Evolutionary conservation across 2,888 invertebrate genomes (phyloP), one percentile per base, ranked within the genome.

Genomic region (Hyalella azteca): DNA sequence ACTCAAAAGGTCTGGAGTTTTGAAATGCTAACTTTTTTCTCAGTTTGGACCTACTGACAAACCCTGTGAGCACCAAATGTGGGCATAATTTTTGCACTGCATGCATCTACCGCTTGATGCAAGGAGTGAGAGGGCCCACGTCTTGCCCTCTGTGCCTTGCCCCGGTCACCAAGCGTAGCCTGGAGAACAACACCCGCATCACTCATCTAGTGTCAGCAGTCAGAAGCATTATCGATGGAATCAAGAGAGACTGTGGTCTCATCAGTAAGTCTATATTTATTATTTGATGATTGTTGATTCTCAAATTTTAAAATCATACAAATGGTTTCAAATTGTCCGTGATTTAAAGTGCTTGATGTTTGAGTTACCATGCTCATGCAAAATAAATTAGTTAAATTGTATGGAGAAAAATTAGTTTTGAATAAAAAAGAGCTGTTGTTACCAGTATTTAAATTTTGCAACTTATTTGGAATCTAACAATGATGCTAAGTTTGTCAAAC

Each of bases 1-100:
- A n/a, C n/a, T n/a, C n/a, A n/a, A n/a, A n/a, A n/a, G n/a, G n/a
- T n/a, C n/a, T n/a, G n/a, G n/a, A n/a, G n/a, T n/a, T n/a, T n/a
- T n/a, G n/a, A n/a, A n/a, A 26, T 3, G 26, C 29, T 0, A 54
- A 26, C 22, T 45, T 78, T 11, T 32, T 5, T 81, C 78, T 3
- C 81, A 83, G 83, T 60, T 48, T 83, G 73, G 81, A 83, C 41
- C 29, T 83, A 40, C 40, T 83, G 19, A 83, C 79, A 48, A 81
- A 78, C 29, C 83, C 83, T 2, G 26, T 83, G 32, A 83, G 81
- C 4, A 83, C 83, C 7, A 83, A 83, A 45, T 83, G 83, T 77
- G 81, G 81, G 2, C 83, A 83, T 73, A 79, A 78, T 2, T 83
- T 81, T 49, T 83, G 83, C 41, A 48, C 59, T 3, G 76, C 78